Evolutionary conservation across 2,888 invertebrate species (phyloP), one percentile per base, ranked within the genome.

Genomic region (Nemapogon koenigi): DNA sequence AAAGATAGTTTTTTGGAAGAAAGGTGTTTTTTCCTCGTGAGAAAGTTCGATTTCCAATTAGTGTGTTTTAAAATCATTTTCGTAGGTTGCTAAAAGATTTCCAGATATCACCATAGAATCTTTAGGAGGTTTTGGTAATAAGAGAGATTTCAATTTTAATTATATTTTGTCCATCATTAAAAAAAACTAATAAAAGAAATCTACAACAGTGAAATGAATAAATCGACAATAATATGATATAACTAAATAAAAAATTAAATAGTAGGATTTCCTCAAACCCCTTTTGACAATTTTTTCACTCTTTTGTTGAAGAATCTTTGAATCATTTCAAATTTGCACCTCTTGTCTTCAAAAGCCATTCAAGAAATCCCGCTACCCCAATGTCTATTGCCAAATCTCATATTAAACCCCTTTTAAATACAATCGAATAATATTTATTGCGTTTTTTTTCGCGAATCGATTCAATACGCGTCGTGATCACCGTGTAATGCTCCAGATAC

Each of bases 341-440:
- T 54, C 60, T 61, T 61, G 59, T 63, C 58, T 55, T 51, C 40
- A 38, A 47, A 47, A 13, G 15, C 13, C 50, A 53, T 52, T 31
- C 15, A 17, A 37, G 15, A 13, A 25, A 14, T 13, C 26, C 10
- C 7, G 10, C 37, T 17, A 55, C 69, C 72, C 71, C 67, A 68
- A 70, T 70, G 16, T 17, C 17, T 16, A 73, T 72, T 73, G 16
- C 27, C 6, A 70, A 67, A 73, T 69, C 37, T 22, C 16, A 28
- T 37, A 70, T 60, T 69, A 69, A 75, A 69, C 68, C 76, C 76
- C 62, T 72, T 58, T 66, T 73, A 73, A 76, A 64, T 64, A 66
- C 71, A 72, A 75, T 73, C 51, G 67, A 66, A 71, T 66, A 64
- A 75, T 78, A 76, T 78, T 76, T 78, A 78, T 78, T 75, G 71